These are phyloP conservation scores for Narcine bancroftii DNA, from an alignment of 2,113 vertebrate species.

Conservation along the genomic window DNA sequence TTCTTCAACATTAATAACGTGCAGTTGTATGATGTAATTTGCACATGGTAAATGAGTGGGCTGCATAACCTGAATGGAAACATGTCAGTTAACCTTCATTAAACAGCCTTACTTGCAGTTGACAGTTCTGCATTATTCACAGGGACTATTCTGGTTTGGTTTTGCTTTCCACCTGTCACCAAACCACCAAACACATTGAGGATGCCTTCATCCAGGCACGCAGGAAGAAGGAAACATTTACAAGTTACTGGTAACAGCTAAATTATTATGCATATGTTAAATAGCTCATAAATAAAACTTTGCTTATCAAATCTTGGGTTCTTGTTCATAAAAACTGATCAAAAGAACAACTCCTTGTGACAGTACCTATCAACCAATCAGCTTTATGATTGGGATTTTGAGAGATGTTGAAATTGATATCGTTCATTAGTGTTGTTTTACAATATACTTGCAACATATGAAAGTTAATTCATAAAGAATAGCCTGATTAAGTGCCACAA, in stretches of 20 bases:
- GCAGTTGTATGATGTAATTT: background rate
- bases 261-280: background rate
- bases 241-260: constrained; percentile 50
- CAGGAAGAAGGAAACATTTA: constrained; percentile 42
- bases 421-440: background rate
- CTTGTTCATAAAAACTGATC: background rate
- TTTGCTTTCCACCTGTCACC: constrained; percentile 57
- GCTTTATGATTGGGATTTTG: background rate
- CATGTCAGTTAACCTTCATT: background rate
- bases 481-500: background rate
- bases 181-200: constrained; percentile 48
- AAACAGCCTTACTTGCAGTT: background rate
- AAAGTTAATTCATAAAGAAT: background rate
- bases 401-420: background rate
- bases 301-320: background rate
- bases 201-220: constrained; percentile 47
- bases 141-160: constrained; percentile 62
- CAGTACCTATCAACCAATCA: background rate
- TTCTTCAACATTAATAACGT: too few species aligned
- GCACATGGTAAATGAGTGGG: background rate
- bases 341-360: background rate
- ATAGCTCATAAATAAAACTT: background rate
- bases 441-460: background rate
- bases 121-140: accelerated
- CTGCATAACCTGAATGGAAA: background rate